A percentile compares a stretch with the other conserved stretches of the same genome.
These are phyloP conservation scores for Diglossa cyanea DNA, from an alignment of 2,797 vertebrate species.

Conservation along the genomic window DNA sequence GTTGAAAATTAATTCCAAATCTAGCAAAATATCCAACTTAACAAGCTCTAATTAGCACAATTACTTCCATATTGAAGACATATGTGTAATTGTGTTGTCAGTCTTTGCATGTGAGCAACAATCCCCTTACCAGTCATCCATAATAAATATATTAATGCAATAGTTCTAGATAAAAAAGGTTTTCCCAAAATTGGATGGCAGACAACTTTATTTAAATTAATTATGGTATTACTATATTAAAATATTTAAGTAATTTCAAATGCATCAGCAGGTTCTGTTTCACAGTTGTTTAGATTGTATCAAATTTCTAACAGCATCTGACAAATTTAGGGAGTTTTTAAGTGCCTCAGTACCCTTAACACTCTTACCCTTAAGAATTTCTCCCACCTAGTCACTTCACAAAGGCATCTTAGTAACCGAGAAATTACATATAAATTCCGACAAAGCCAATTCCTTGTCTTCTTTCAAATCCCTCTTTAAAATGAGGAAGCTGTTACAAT, in stretches of 20 bases:
- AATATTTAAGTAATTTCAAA: neutral
- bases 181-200: neutral
- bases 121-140: neutral
- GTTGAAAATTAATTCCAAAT: neutral
- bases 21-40: neutral
- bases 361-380: neutral
- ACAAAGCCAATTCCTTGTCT: neutral
- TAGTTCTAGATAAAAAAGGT: neutral
- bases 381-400: neutral
- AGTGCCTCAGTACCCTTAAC: neutral
- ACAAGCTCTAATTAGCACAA: conserved; percentile 1
- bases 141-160: neutral
- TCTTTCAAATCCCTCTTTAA: neutral
- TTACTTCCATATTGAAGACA: conserved; percentile 1
- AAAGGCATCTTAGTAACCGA: neutral
- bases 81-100: neutral
- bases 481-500: neutral
- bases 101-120: neutral
- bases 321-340: neutral
- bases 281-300: neutral
- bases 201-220: neutral
- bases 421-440: neutral
- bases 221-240: neutral
- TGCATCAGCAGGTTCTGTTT: neutral
- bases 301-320: neutral